Conservation (phyloP, 2,797 vertebrate species). For the Microctenopoma lineatum region DNA sequence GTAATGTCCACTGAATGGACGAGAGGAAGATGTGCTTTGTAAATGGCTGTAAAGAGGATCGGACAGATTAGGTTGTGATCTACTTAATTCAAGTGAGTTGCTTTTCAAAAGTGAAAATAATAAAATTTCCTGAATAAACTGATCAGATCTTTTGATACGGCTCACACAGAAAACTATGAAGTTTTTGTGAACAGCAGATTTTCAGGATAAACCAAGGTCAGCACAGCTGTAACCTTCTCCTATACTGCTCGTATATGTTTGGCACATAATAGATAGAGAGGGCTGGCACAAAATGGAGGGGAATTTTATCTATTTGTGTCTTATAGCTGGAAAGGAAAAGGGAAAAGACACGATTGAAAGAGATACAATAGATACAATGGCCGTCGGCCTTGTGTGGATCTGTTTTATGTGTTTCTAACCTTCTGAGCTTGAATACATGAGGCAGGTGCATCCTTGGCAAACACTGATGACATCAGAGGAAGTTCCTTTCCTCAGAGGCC, state of each 20-base stretch:
- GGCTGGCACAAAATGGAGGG: slow-evolving; percentile 13
- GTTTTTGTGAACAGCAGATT: slow-evolving; percentile 25
- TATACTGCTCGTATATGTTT: slow-evolving; percentile 15
- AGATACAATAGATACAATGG: slow-evolving; percentile 61
- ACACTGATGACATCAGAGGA: slow-evolving; percentile 74
- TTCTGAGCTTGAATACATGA: slow-evolving; percentile 52
- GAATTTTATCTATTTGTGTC: slow-evolving; percentile 39
- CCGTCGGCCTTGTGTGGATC: slow-evolving; percentile 36
- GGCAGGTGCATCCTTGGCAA: slow-evolving; percentile 80
- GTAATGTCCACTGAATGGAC: slow-evolving; percentile 41
- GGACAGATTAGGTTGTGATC: slow-evolving; percentile 66
- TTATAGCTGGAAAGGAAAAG: slow-evolving; percentile 62
- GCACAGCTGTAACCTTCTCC: slow-evolving; percentile 2
- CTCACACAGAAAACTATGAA: slow-evolving; percentile 31
- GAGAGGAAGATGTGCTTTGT: slow-evolving; percentile 46
- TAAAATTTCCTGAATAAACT: slow-evolving; percentile 68
- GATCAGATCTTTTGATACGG: slow-evolving; percentile 62
- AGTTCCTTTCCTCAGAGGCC: slow-evolving; percentile 65
- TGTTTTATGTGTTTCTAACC: slow-evolving; percentile 55
- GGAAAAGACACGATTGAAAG: slow-evolving; percentile 31
- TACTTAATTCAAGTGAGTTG: slow-evolving; percentile 70
- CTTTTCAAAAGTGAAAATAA: slow-evolving; percentile 61
- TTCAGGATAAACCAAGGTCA: slow-evolving; percentile 14
- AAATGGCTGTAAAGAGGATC: slow-evolving; percentile 62
- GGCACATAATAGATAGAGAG: slow-evolving; percentile 13